These are phyloP conservation scores for Drosophila anomalata DNA, from an alignment of 2,888 invertebrate species.

Conservation along the genomic window DNA sequence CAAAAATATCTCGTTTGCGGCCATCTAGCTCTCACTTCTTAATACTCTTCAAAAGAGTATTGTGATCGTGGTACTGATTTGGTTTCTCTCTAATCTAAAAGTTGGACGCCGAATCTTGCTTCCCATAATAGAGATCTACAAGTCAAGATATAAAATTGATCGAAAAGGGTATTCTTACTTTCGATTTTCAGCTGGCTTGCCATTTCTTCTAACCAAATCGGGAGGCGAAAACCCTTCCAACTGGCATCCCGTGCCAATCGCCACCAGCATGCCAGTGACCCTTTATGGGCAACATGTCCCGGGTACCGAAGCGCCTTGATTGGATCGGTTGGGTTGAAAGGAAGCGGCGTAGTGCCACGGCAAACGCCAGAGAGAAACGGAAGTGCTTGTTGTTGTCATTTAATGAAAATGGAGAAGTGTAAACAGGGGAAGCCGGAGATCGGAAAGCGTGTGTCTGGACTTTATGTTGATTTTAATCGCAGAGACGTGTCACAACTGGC, in stretches of 20 bases:
- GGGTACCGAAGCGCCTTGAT: slow-evolving; percentile 28
- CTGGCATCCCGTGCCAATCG: slow-evolving; percentile 43
- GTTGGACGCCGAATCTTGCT: no score
- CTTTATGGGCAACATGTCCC: slow-evolving; percentile 38
- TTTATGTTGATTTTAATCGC: slow-evolving; percentile 55
- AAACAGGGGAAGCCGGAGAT: neutral
- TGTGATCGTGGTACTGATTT: neutral
- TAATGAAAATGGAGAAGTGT: slow-evolving; percentile 29
- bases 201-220: slow-evolving; percentile 29
- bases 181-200: slow-evolving; percentile 5
- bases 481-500: slow-evolving; percentile 53
- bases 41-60: slow-evolving; percentile 1
- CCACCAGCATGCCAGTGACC: slow-evolving; percentile 42
- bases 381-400: slow-evolving; percentile 50
- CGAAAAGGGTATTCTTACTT: slow-evolving; percentile 7
- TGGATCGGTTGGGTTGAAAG: slow-evolving; percentile 27
- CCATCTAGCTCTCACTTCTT: slow-evolving; percentile 3
- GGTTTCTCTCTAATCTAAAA: no score
- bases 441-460: slow-evolving; percentile 42
- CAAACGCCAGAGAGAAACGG: slow-evolving; percentile 36
- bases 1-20: slow-evolving; percentile 11
- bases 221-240: slow-evolving; percentile 36
- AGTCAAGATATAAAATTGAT: neutral
- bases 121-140: neutral
- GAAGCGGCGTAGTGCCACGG: slow-evolving; percentile 17